Evolutionary conservation across 2,113 vertebrate genomes (phyloP), one percentile per base, ranked within the genome.

Genomic region (Quiscalus mexicanus): DNA sequence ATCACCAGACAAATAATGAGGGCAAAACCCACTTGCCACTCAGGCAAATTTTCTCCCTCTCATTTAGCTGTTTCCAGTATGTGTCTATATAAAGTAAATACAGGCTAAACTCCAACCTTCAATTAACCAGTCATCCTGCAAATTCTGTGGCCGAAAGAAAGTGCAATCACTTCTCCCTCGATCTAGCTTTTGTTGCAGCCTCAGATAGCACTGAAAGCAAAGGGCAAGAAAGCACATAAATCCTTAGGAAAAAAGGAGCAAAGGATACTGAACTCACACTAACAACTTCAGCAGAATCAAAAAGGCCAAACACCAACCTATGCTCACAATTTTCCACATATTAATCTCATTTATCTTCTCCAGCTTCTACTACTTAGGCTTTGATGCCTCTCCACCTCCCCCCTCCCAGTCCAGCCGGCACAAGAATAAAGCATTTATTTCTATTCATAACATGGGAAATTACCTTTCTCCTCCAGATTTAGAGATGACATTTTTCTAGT

Each of bases 401-500:
- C 35, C 11, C 0, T 0, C 12, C 15, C 11, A 0, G 12, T 4
- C 24, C 13, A 55, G 14, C 15, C 14, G 0, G 35, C 22, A 69
- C 14, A 68, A 42, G 11, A 95, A 93, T 35, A 76, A 76, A 87
- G 42, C 28, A 55, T 53, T 82, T 79, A 13, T 22, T 31, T 86
- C 22, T 42, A 30, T 39, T 69, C n/a, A 39, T 19, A 91, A 84
- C 20, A 80, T 1, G 6, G 25, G 30, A 73, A 88, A 76, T 50
- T 28, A 85, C 31, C 23, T 88, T 75, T 87, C 75, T 68, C 27
- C 41, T 73, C 49, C 37, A 83, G 41, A 68, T 41, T 83, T 12
- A 83, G 56, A 80, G 35, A 84, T 47, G 33, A 71, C 10, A 31
- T 84, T 81, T 86, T 91, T 47, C 59, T 65, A 52, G 44, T 56